Evolutionary conservation across 64 coral and sea anemone genomes (phyloP).

Genomic region (Montipora foliosa): DNA sequence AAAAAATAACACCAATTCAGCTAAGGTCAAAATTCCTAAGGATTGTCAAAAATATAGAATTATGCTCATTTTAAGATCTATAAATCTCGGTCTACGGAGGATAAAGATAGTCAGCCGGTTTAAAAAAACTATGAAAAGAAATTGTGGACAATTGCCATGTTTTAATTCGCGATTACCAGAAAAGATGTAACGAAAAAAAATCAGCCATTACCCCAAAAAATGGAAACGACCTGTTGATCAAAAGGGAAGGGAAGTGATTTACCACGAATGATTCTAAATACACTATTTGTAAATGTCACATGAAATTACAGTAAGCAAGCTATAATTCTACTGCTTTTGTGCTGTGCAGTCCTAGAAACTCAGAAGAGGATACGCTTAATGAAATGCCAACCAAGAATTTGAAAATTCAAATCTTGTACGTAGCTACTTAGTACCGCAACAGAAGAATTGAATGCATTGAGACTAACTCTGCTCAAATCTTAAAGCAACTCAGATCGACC

Average conservation of each 20-base stretch:
- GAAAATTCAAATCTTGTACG: too few species aligned
- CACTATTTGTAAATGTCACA: not conserved
- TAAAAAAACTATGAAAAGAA: not conserved
- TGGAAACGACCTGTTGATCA: too few species aligned
- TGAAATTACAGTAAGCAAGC: not conserved
- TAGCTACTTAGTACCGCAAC: too few species aligned
- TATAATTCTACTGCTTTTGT: not conserved
- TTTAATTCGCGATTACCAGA: not conserved
- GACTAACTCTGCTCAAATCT: too few species aligned
- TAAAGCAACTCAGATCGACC: not conserved
- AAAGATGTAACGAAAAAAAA: not conserved
- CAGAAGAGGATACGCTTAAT: not conserved
- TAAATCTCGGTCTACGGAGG: too few species aligned
- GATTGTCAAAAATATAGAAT: not conserved
- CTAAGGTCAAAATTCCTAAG: not conserved
- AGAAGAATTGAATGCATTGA: too few species aligned
- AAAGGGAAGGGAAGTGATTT: too few species aligned
- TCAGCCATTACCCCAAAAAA: not conserved
- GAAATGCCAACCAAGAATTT: not conserved
- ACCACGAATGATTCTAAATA: too few species aligned
- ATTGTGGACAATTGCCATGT: not conserved
- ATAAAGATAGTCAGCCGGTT: too few species aligned
- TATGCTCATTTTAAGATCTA: too few species aligned
- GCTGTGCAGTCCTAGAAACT: not conserved
- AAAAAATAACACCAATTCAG: not conserved